Evolutionary conservation across 2,888 invertebrate genomes (phyloP), one percentile per base, ranked within the genome.

Genomic region (Noctua fimbriata): DNA sequence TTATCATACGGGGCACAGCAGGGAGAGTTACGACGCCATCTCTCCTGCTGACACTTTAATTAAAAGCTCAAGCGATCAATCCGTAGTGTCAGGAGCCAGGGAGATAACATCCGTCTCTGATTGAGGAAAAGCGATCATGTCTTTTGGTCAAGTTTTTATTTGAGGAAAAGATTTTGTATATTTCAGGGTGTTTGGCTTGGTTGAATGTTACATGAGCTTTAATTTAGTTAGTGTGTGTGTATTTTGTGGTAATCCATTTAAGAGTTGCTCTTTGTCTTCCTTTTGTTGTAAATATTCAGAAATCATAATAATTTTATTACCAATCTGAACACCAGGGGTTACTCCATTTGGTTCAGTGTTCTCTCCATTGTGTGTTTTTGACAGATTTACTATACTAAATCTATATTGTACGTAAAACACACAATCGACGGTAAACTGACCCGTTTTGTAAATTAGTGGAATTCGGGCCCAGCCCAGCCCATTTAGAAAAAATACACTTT

Each of bases 11-110:
- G 76, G 66, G 81, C 85, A 77, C 85, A 85, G 74, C 85, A 79
- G 63, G 14, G 72, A 88, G 83, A 88, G 67, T 87, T 87, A 88
- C 82, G 75, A 76, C 73, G 71, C 85, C 79, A 83, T 88, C 69
- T 55, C 78, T 82, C 87, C 78, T 69, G 32, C 66, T 73, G 86
- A 85, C 85, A 85, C 81, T 88, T 88, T 88, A 88, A 88, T 88
- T 88, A 88, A 88, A 88, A 81, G 79, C 83, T 75, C 77, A 65
- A 60, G 80, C 78, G 41, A 88, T 88, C 89, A 83, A 88, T 88
- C 87, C 83, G 76, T 69, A 66, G 63, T n/a, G 86, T 63, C 73
- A 69, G 69, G 77, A 79, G 76, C 78, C 65, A 78, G 73, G 28
- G 73, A 78, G 86, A 87, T 81, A 79, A 73, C 69, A 65, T 36